Evolutionary conservation across 2,888 invertebrate genomes (phyloP).

Genomic region (Gastrophysa polygoni): DNA sequence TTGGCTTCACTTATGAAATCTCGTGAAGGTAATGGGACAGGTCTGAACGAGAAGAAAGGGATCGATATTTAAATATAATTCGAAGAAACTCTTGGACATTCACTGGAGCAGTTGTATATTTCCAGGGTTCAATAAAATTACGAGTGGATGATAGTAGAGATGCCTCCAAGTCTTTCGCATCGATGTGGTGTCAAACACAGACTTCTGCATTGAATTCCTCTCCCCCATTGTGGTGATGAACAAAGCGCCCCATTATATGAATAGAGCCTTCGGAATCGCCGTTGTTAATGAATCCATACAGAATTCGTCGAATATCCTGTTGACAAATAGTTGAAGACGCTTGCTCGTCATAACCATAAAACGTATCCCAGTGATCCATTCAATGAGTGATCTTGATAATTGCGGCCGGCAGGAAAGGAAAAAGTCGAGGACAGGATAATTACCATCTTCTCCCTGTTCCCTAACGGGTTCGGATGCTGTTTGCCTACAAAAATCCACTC

Average conservation of each 20-base stretch:
- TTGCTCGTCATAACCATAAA: conserved; percentile 23
- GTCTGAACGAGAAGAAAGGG: too few species aligned
- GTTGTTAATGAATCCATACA: background rate
- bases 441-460: conserved; percentile 44
- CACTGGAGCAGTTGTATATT: too few species aligned
- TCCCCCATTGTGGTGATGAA: background rate
- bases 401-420: conserved; percentile 33
- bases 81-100: too few species aligned
- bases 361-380: conserved; percentile 18
- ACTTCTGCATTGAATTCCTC: background rate
- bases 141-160: background rate
- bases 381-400: conserved; percentile 24
- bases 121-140: too few species aligned
- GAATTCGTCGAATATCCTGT: conserved; percentile 2
- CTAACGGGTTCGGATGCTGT: conserved; percentile 41
- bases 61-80: too few species aligned
- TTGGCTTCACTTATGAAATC: too few species aligned
- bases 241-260: background rate
- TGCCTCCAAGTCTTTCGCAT: background rate
- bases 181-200: background rate
- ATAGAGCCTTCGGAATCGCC: background rate
- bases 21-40: too few species aligned
- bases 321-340: background rate
- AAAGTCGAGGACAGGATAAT: conserved; percentile 48
- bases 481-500: conserved; percentile 40